A percentile compares a stretch with the other conserved stretches of the same genome.
phyloP scores from a whole-genome alignment of 2,888 invertebrate genomes.

The Tipula lateralis region DNA sequence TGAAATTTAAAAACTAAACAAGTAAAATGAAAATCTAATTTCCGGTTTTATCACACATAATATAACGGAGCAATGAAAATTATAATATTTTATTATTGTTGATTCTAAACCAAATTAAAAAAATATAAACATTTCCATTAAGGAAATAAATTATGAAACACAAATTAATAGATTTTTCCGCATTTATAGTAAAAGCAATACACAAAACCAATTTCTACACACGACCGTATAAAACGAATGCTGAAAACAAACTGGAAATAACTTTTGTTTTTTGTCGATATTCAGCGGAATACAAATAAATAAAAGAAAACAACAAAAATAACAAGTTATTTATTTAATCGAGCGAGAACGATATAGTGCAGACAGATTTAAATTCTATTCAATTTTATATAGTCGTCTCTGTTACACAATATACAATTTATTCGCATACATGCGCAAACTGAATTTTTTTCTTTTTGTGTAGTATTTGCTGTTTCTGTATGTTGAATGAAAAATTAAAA shows the following conservation, averaged over 20 bases:
- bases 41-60: constrained; percentile 11
- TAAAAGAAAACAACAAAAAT: neutral
- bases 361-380: neutral
- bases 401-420: neutral
- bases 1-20: neutral
- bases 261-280: neutral
- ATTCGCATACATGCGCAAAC: neutral
- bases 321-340: neutral
- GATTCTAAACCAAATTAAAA: neutral
- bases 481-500: neutral
- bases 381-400: neutral
- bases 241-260: constrained; percentile 19
- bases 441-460: neutral
- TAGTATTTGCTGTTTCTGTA: neutral
- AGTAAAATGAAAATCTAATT: neutral
- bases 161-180: constrained; percentile 2
- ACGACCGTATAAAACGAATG: neutral
- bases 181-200: neutral
- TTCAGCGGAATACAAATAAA: constrained; percentile 21
- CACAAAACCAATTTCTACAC: neutral
- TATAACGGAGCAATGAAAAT: neutral
- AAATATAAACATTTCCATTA: neutral
- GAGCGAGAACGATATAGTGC: neutral
- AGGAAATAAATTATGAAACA: neutral
- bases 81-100: neutral